Conservation (phyloP, 2,113 vertebrate species). For the Rhinolophus sinicus region DNA sequence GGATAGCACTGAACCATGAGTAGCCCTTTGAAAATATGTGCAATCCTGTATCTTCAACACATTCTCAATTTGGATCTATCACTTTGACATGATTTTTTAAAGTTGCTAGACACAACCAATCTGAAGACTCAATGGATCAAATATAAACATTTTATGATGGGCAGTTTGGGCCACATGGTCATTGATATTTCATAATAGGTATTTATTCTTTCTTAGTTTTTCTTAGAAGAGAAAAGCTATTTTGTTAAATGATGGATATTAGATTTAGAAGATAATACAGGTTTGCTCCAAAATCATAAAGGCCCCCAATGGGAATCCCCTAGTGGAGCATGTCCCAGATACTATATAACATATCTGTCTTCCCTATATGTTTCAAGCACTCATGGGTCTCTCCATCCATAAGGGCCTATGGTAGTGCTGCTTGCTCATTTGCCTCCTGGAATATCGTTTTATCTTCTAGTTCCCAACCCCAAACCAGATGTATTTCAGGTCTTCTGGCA, state of each 20-base stretch:
- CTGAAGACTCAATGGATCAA: neutral
- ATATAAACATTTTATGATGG: neutral
- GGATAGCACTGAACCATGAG: neutral
- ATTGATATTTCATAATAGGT: neutral
- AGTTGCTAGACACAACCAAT: neutral
- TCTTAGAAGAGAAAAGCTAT: neutral
- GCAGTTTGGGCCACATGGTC: neutral
- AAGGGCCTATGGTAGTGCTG: neutral
- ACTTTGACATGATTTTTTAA: conserved; percentile 11
- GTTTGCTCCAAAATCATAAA: neutral
- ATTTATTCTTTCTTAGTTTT: neutral
- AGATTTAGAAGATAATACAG: neutral
- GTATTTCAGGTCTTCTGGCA: neutral
- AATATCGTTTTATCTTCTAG: neutral
- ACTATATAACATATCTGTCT: neutral
- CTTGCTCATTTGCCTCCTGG: neutral
- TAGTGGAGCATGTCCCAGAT: neutral
- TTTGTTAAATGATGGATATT: neutral
- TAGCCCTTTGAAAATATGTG: neutral
- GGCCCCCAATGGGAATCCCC: neutral
- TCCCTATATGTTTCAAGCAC: neutral
- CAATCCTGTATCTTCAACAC: neutral
- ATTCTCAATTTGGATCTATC: neutral
- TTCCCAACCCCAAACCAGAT: neutral
- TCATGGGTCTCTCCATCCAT: neutral